Percentiles rank a stretch among this genome's conserved stretches.
These are phyloP conservation scores for Chlorodrepanis virens DNA, from an alignment of 2,113 vertebrate genomes.

Conservation along the genomic window DNA sequence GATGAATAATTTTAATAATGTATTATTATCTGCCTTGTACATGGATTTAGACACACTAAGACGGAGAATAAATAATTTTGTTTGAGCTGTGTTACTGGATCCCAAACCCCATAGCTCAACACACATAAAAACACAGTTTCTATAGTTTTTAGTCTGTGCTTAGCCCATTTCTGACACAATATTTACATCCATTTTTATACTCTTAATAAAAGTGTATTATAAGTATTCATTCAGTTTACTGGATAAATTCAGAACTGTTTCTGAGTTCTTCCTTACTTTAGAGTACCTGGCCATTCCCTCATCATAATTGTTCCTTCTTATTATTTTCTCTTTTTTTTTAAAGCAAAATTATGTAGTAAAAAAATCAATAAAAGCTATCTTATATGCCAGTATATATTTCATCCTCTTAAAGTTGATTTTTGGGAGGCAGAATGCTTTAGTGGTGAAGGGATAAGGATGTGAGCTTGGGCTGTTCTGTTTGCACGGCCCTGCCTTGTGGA, in stretches of 20 bases:
- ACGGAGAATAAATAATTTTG: background rate
- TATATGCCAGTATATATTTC: background rate
- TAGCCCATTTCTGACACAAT: background rate
- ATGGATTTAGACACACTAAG: background rate
- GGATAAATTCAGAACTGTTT: background rate
- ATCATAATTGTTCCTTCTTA: background rate
- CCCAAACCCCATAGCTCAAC: background rate
- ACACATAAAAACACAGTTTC: background rate
- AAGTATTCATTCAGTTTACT: background rate
- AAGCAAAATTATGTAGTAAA: background rate
- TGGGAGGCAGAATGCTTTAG: background rate
- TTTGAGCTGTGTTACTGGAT: background rate
- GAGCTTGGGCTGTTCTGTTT: rapidly evolving
- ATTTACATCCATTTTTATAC: background rate
- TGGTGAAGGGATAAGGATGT: background rate
- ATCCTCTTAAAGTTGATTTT: background rate
- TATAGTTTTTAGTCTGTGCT: background rate
- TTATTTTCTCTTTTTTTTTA: background rate
- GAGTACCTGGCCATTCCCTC: background rate
- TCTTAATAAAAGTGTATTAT: background rate
- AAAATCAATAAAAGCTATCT: background rate
- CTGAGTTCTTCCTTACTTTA: background rate
- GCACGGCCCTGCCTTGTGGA: rapidly evolving
- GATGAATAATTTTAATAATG: background rate
- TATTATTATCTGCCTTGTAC: background rate